Evolutionary conservation across 1,140 invertebrate genomes (phyloP), one percentile per base, ranked within the genome.

Genomic region (Drosophila varians): DNA sequence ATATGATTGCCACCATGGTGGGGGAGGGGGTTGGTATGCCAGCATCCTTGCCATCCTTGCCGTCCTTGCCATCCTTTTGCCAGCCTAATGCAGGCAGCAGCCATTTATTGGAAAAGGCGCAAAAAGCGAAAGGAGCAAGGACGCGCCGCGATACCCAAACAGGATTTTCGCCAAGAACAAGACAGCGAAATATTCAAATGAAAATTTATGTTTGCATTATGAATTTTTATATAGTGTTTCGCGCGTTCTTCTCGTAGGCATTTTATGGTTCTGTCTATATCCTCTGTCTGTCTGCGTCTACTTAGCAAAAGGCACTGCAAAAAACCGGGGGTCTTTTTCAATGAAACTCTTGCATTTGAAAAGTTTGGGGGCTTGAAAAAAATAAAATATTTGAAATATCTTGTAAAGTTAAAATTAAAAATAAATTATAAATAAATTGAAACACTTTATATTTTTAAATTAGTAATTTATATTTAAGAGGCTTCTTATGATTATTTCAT

Each of bases 201-300:
- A 90, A 90, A 89, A 90, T 90, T 90, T 90, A 90, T 90, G 89
- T 90, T 90, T 90, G 88, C 88, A 89, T 90, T 89, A 90, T 89
- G 89, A 90, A 89, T 89, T 90, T 90, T 90, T 89, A 90, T 88
- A 90, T 88, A 90, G 87, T 90, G 79, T 87, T 83, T 68, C 58
- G 57, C 58, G 58, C 21, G 28, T 5, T 46, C 45, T 65, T 16
- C 52, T 70, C 60, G 74, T 87, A 87, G 82, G 82, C 82, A 87
- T 87, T 87, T 86, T 87, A 87, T 87, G 82, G 75, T 64, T 68
- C 47, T 83, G 78, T 83, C 36, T 78, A 43, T 48, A 72, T 55
- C 23, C 23, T 47, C 38, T 54, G 19, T 58, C 23, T 60, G 49
- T 49, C 42, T 57, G 45, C 43, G 28, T 47, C 23, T 47, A 16